Base-by-base conservation (phyloP, 2,888 invertebrate species). In the Schrankia costaestrigalis region DNA sequence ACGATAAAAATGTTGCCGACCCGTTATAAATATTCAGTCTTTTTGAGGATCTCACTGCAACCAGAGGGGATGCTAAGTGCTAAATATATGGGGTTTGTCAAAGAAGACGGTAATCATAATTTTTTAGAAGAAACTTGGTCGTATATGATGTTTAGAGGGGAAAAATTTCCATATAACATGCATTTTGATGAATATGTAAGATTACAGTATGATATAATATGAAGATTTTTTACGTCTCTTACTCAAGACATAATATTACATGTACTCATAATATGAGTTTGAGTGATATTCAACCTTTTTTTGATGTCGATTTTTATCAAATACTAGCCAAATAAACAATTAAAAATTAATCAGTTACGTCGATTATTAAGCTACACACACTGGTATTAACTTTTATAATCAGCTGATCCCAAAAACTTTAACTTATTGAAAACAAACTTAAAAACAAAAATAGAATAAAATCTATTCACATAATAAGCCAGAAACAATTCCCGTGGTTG, bases 11-110 rank as follows among this genome's bases (percentile, higher is more conserved):
- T 74, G 71, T 55, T 56, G 66, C 64, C 54, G 9, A 45, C 35
- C 56, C 56, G 65, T 63, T 74, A 83, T 83, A 82, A 83, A 85
- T 85, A 84, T 84, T 85, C 82, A 84, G 80, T 69, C 58, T 49
- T 65, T 63, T 35, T 23, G 25, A 49, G 50, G 50, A 57, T 58
- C 58, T 39, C 36, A 15, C 33, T 41, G 48, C 41, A 46, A 17
- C 30, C n/a, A 24, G 14, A 47, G 61, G 64, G 70, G 71, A 46
- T 49, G 61, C 54, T 70, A 74, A 75, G 75, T 77, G 74, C 63
- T 68, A 69, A 71, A 78, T 65, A 74, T 78, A 78, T 74, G 73
- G 63, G 65, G 68, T 68, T 72, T 76, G 78, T 78, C 80, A 76
- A 66, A 72, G 69, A 62, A 64, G 57, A 67, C 57, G 61, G 73